Base-by-base conservation (phyloP, 2,113 vertebrate species). In the Sander vitreus region DNA sequence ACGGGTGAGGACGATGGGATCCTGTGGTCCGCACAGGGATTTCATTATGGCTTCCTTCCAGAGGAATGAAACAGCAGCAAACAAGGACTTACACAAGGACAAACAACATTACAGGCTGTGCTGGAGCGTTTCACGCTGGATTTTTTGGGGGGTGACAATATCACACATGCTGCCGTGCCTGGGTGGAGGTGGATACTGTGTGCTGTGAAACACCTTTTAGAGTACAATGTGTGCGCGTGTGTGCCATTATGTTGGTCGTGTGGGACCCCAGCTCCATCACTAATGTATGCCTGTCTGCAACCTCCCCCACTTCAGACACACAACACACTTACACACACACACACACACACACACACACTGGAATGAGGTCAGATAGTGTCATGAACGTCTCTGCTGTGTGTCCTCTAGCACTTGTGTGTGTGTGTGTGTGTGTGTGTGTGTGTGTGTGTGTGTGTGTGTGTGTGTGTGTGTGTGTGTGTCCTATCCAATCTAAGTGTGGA, bases 291-390 rank as follows among this genome's bases (percentile, higher is more conserved):
- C 68, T 86, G 87, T 86, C 89, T 92, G 80, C 59, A 80, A 27
- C 85, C 30, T 71, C 90, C 83, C 77, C 88, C 89, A 69, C 67
- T 54, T 54, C 67, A 69, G 48, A 59, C 64, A 72, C 48, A 83
- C 71, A 58, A 58, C 69, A 53, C 60, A 62, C 62, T 33, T 33
- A 62, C 54, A 70, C 69, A 33, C 33, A 33, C 48, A 83, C 71
- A 62, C 69, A 51, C 60, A 62, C 62, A 60, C 54, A 30, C 30
- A 30, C 83, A 70, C 73, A 36, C 85, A 67, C 73, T 30, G 77
- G 85, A 93, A 91, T 53, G 58, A 91, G 93, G 93, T 94, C 91
- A 92, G 79, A 85, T 51, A 25, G 72, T 88, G 79, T 88, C 89
- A 81, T 79, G 53, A 65, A 75, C 11, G 69, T 84, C 84, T 89